Percentiles rank a stretch among this genome's conserved stretches.
phyloP scores from a whole-genome alignment of 30 jellyfish, hydroid and myxozoan species.

The Sanderia malayensis region DNA sequence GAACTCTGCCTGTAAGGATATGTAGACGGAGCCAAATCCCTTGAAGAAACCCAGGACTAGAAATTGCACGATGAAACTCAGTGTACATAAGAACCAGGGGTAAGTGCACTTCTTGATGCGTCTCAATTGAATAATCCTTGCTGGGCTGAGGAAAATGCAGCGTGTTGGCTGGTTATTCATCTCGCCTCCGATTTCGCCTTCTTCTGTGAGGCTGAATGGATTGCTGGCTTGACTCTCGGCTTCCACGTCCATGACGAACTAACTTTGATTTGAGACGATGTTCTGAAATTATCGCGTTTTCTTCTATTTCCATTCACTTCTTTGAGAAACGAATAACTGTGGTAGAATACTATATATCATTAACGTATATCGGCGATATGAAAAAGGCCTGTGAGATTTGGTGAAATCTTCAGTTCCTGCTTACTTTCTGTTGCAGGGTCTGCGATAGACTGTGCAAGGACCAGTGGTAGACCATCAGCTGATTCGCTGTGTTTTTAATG shows the following conservation, averaged over 20 bases:
- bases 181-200: not conserved
- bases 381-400: too few species aligned
- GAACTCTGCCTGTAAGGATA: conserved; percentile 61
- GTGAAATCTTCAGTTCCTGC: not conserved
- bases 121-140: not conserved
- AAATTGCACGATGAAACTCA: conserved; percentile 81
- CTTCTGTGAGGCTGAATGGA: conserved; percentile 53
- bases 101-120: conserved; percentile 8
- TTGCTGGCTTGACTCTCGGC: conserved; percentile 69
- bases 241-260: conserved; percentile 69
- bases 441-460: not conserved
- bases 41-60: conserved; percentile 85
- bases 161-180: too few species aligned
- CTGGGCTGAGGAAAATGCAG: too few species aligned
- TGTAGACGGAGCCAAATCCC: conserved; percentile 84
- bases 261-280: conserved; percentile 58
- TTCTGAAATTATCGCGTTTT: conserved; percentile 49
- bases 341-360: not conserved
- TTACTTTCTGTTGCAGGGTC: not conserved
- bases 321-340: not conserved
- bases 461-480: not conserved
- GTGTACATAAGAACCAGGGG: conserved; percentile 79
- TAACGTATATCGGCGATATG: not conserved
- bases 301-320: conserved; percentile 63
- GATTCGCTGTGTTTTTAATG: not conserved